phyloP scores from a whole-genome alignment of 2,888 invertebrate species.

The Meteorus cinctellus region DNA sequence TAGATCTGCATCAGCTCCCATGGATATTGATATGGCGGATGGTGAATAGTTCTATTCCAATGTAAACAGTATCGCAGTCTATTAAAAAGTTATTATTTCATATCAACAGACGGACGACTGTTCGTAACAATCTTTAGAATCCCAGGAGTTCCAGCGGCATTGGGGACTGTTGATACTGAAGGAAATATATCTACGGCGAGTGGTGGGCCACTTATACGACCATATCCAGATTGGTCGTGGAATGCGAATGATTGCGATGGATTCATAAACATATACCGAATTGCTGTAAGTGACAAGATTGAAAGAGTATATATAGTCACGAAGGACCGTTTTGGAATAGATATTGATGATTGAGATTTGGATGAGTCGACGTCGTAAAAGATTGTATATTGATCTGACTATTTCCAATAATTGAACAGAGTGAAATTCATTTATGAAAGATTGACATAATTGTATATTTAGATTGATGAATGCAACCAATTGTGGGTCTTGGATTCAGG shows the following conservation, averaged over 20 bases:
- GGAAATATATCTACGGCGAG: slow-evolving; percentile 55
- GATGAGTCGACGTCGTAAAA: no score
- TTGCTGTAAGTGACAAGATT: slow-evolving; percentile 76
- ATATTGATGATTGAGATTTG: no score
- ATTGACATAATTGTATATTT: slow-evolving; percentile 52
- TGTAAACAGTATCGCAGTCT: no score
- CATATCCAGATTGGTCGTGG: slow-evolving; percentile 80
- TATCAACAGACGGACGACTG: slow-evolving; percentile 62
- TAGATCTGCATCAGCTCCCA: slow-evolving; percentile 39
- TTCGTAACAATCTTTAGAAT: slow-evolving; percentile 81
- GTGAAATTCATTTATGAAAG: slow-evolving; percentile 49
- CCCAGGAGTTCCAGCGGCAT: slow-evolving; percentile 79
- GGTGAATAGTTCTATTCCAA: no score
- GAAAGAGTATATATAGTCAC: no score
- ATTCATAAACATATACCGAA: slow-evolving; percentile 83
- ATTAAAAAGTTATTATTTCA: no score
- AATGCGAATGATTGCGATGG: slow-evolving; percentile 79
- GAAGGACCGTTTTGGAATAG: no score
- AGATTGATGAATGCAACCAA: slow-evolving; percentile 80
- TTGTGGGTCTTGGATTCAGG: slow-evolving; percentile 83
- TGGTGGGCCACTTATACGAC: slow-evolving; percentile 74
- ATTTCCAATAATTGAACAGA: no score
- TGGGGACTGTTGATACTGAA: slow-evolving; percentile 76
- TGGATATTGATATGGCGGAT: slow-evolving; percentile 46
- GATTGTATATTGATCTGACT: not conserved